Evolutionary conservation across 2,113 vertebrate genomes (phyloP).

Genomic region (Erinaceus europaeus): DNA sequence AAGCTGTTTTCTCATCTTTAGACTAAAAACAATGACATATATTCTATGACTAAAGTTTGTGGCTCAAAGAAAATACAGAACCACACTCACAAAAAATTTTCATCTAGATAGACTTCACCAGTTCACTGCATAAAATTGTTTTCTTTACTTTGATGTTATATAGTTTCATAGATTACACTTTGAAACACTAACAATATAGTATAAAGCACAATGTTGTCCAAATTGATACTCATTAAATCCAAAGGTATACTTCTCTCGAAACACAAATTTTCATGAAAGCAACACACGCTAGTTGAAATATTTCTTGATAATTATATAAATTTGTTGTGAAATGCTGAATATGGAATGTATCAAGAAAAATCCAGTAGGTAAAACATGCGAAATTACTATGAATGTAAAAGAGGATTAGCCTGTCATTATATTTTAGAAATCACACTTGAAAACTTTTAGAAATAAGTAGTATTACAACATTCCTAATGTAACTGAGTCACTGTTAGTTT

Average conservation of each 20-base stretch:
- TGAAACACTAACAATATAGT: neutral
- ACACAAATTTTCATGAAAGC: neutral
- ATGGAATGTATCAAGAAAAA: neutral
- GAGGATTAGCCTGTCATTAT: neutral
- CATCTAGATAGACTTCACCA: neutral
- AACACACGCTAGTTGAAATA: neutral
- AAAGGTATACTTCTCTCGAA: neutral
- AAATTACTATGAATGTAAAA: conserved; percentile 11
- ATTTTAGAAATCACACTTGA: neutral
- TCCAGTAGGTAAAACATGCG: neutral
- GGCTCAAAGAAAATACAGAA: neutral
- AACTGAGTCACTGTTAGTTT: conserved; percentile 43
- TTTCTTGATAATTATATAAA: neutral
- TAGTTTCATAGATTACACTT: neutral
- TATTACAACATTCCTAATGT: neutral
- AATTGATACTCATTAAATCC: neutral
- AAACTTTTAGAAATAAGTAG: conserved; percentile 20
- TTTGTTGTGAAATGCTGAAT: conserved; percentile 1
- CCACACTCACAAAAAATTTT: conserved; percentile 19
- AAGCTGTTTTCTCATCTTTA: neutral
- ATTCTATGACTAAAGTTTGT: neutral
- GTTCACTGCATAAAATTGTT: neutral
- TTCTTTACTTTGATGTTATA: neutral
- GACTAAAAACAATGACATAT: neutral
- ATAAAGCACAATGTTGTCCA: neutral